These are phyloP conservation scores for Watsonalla binaria DNA, from an alignment of 2,888 invertebrate species.

Conservation along the genomic window DNA sequence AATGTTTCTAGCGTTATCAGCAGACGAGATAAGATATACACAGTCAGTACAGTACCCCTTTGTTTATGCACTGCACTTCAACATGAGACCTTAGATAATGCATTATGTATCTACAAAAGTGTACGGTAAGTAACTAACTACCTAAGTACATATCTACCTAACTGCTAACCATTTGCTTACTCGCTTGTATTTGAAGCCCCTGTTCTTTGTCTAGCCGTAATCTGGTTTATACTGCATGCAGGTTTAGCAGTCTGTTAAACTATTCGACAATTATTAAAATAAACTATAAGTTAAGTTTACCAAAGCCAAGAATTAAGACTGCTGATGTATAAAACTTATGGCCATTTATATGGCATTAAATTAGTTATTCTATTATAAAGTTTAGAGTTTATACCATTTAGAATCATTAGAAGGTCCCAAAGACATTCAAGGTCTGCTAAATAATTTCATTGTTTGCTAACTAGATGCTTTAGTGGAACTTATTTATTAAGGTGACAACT, in stretches of 20 bases:
- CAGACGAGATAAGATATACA: constrained; percentile 62
- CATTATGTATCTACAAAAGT: constrained; percentile 40
- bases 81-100: constrained; percentile 60
- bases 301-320: too few species aligned
- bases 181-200: constrained; percentile 33
- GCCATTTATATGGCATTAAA: constrained; percentile 6
- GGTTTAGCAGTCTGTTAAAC: too few species aligned
- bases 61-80: constrained; percentile 64
- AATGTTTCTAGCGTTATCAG: constrained; percentile 60
- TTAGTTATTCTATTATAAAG: constrained; percentile 2
- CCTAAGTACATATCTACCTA: constrained; percentile 4
- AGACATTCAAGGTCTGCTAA: constrained; percentile 18
- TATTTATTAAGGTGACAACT: too few species aligned
- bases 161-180: constrained; percentile 42
- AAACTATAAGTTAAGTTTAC: too few species aligned
- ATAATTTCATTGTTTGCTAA: constrained; percentile 14
- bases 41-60: constrained; percentile 47
- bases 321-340: background rate
- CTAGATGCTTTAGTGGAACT: too few species aligned
- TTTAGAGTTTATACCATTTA: constrained; percentile 8
- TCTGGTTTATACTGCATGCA: background rate
- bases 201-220: constrained; percentile 39
- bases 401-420: constrained; percentile 14
- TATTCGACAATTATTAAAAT: too few species aligned
- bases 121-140: constrained; percentile 30